These are phyloP conservation scores for Cydia splendana DNA, from an alignment of 1,140 invertebrate species.

Conservation along the genomic window DNA sequence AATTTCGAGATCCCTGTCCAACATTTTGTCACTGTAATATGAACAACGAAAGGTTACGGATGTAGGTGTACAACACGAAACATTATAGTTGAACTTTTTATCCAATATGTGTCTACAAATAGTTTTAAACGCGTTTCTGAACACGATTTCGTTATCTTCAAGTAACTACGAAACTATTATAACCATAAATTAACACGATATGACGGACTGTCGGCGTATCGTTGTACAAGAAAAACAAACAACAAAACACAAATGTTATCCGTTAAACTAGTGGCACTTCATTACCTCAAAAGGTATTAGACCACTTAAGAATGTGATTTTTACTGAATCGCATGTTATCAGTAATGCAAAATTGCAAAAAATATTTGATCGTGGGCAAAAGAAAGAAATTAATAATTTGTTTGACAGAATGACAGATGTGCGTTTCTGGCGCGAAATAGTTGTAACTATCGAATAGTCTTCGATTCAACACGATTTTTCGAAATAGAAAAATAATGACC, in stretches of 20 bases:
- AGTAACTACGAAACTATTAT: not conserved
- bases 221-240: constrained; percentile 35
- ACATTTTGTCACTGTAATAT: constrained; percentile 30
- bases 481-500: not conserved
- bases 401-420: constrained; percentile 50
- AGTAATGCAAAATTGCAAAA: constrained; percentile 24
- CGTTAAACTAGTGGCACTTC: not conserved
- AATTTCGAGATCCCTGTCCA: constrained; percentile 49
- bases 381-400: constrained; percentile 33
- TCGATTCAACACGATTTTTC: not conserved
- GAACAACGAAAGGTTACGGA: not conserved
- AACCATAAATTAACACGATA: not conserved
- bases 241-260: constrained; percentile 34
- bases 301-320: not conserved
- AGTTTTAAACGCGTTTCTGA: not conserved
- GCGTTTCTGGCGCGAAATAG: constrained; percentile 60
- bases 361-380: not conserved
- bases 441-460: not conserved
- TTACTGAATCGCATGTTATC: not conserved
- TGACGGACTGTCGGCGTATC: constrained; percentile 22
- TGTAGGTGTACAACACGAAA: not conserved
- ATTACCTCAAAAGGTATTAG: not conserved
- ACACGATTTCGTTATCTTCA: not conserved
- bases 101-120: no score
- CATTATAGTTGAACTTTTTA: not conserved